Evolutionary conservation across 92 coral and sea anemone genomes (phyloP).

Genomic region (Phenganax subtilis): DNA sequence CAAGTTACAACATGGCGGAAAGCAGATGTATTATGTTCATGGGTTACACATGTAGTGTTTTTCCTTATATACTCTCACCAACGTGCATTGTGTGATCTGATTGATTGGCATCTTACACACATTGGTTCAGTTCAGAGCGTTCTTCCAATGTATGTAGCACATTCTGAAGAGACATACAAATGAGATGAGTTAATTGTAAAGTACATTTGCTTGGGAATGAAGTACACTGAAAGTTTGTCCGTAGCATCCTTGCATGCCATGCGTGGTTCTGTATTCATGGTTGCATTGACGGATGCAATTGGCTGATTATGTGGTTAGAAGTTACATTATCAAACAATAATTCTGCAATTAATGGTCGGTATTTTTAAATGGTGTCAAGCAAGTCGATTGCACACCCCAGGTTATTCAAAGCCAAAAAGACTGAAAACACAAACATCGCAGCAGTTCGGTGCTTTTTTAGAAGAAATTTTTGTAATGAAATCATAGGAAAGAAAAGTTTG

Average conservation of each 20-base stretch:
- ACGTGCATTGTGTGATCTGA: background rate
- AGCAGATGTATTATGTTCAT: background rate
- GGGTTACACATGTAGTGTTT: background rate
- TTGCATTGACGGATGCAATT: slow-evolving; percentile 3
- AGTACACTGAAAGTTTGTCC: slow-evolving; percentile 39
- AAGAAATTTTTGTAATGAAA: background rate
- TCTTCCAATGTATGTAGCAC: slow-evolving; percentile 31
- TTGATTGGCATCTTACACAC: background rate
- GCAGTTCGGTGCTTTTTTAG: background rate
- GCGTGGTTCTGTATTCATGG: slow-evolving; percentile 23
- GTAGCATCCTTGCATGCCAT: slow-evolving; percentile 30
- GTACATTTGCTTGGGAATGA: slow-evolving; percentile 37
- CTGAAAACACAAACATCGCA: background rate
- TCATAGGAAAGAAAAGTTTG: background rate
- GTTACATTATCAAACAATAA: background rate
- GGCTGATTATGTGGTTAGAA: background rate
- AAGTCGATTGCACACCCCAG: background rate
- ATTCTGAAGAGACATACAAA: background rate
- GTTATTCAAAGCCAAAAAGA: background rate
- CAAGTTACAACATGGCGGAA: no score
- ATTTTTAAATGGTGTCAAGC: background rate
- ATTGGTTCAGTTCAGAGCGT: slow-evolving; percentile 27
- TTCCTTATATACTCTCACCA: background rate
- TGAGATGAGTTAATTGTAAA: slow-evolving; percentile 33
- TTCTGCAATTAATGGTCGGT: background rate